Evolutionary conservation across 2,888 invertebrate species (phyloP).

Genomic region (Eledone cirrhosa): DNA sequence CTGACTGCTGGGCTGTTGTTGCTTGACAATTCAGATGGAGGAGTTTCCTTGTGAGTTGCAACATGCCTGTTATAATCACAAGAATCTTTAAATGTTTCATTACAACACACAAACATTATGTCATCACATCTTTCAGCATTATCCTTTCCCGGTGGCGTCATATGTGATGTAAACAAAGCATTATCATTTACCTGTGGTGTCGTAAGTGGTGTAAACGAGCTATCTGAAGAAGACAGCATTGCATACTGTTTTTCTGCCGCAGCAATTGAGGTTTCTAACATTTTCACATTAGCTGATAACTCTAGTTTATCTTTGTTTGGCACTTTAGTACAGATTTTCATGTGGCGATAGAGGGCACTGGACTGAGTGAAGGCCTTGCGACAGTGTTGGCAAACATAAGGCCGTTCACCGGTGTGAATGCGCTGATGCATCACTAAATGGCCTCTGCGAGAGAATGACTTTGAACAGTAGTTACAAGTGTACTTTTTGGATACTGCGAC

Average conservation of each 20-base stretch:
- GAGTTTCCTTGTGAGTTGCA: background rate
- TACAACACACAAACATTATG: constrained; percentile 17
- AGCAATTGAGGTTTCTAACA: background rate
- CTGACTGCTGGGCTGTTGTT: background rate
- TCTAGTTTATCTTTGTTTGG: background rate
- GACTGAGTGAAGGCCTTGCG: constrained; percentile 4
- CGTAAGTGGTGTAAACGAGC: background rate
- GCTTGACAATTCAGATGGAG: background rate
- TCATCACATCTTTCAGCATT: background rate
- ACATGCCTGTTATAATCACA: constrained; percentile 1
- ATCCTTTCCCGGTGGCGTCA: background rate
- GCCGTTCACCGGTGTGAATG: constrained; percentile 9
- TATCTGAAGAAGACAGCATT: background rate
- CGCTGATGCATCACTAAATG: constrained; percentile 15
- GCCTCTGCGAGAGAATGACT: background rate
- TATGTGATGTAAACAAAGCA: too few relatives aligned
- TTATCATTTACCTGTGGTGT: background rate
- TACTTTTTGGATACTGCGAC: background rate
- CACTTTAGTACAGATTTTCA: background rate
- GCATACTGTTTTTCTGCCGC: background rate
- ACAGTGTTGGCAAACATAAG: constrained; percentile 17
- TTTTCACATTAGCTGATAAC: background rate
- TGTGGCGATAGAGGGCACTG: constrained; percentile 4
- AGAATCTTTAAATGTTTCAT: background rate
- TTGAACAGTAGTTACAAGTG: constrained; percentile 1